Conservation (phyloP, 2,113 vertebrate genomes). For the Suricata suricatta region DNA sequence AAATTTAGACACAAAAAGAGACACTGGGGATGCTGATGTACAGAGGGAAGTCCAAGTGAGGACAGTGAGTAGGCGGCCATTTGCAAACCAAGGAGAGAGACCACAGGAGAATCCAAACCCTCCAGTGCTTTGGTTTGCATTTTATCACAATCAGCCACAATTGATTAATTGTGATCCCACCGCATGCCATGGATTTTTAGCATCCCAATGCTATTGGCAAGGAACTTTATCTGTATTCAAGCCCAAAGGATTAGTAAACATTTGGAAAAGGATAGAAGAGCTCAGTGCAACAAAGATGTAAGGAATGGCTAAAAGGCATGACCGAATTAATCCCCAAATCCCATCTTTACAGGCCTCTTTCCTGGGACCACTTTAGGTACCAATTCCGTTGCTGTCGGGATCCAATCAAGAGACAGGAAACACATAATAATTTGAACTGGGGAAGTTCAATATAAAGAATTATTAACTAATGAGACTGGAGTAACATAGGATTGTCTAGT, state of each 20-base stretch:
- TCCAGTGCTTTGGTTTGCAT: neutral
- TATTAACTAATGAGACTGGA: neutral
- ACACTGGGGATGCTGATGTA: too few species aligned
- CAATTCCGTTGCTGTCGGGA: neutral
- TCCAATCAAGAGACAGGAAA: neutral
- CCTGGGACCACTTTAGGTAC: neutral
- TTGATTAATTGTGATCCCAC: neutral
- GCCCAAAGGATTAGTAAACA: neutral
- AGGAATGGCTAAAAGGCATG: neutral
- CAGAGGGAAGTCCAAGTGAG: too few species aligned
- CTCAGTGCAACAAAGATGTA: neutral
- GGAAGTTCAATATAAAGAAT: neutral
- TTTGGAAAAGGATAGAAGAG: neutral
- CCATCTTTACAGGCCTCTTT: neutral
- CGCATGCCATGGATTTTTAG: neutral
- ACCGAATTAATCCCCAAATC: neutral
- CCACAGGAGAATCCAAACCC: too few species aligned
- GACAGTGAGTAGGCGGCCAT: too few species aligned
- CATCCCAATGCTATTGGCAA: neutral
- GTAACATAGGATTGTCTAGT: neutral
- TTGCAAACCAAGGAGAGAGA: too few species aligned
- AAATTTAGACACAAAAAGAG: too few species aligned
- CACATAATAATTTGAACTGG: neutral
- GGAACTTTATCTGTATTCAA: neutral
- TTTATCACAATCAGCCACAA: neutral